Evolutionary conservation across 2,113 vertebrate species (phyloP), one percentile per base, ranked within the genome.

Genomic region (Brachypteracias leptosomus): DNA sequence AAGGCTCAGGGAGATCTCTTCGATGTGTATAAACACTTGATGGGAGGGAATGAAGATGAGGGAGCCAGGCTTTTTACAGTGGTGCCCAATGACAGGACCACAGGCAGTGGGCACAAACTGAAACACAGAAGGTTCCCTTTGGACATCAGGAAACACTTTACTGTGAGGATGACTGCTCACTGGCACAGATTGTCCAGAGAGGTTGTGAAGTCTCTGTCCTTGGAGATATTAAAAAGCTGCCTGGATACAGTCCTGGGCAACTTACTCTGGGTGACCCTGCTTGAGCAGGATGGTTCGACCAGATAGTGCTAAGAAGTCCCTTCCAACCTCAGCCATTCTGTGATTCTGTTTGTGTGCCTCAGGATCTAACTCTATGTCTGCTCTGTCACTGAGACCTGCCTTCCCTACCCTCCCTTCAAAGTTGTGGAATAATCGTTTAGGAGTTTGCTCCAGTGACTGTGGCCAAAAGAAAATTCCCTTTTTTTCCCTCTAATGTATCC

Each of bases 401-500:
- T 89, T 95, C 29, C 12, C 29, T 52, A 16, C 51, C 11, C 24
- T 81, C 3, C 2, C 10, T 90, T n/a, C 4, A 13, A 28, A 88
- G 59, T 3, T 66, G 17, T 42, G 36, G 61, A 78, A 35, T 82
- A 35, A 49, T 47, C 49, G 11, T 47, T 36, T 21, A 57, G 44
- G 68, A 63, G 8, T 74, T 84, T 81, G 26, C 47, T 16, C 4
- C 25, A 61, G 47, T 35, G 33, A 19, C 54, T 61, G 28, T n/a
- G 25, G 20, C 29, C 25, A 13, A 51, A 54, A 90, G 10, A 38
- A 71, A 47, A 18, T 54, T 57, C 11, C 15, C 16, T 40, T 26
- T 18, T 13, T 16, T 22, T 7, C 10, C 15, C 4, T 2, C 0
- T 3, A 6, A 25, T 31, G 3, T 74, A 9, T 73, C 22, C 12